phyloP scores from a whole-genome alignment of 1,140 invertebrate genomes.

The Acromyrmex heyeri region DNA sequence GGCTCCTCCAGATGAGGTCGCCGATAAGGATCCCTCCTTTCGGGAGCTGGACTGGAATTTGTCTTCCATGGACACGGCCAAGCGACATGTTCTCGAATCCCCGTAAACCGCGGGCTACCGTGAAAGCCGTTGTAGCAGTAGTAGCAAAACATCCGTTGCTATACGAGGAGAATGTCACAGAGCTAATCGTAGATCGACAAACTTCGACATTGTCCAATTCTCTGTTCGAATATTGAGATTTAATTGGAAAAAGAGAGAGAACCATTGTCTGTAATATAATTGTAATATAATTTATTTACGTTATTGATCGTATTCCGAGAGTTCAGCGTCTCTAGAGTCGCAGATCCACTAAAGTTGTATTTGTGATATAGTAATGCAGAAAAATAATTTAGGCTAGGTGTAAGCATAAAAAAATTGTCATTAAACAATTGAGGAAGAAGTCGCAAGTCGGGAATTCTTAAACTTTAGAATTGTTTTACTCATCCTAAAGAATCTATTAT shows the following conservation, averaged over 20 bases:
- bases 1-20: slow-evolving; percentile 68
- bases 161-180: background rate
- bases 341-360: background rate
- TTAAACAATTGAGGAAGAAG: background rate
- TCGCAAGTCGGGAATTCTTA: background rate
- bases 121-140: slow-evolving; percentile 19
- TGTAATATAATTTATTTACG: background rate
- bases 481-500: background rate
- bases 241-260: no score
- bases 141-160: background rate
- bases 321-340: background rate
- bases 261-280: background rate
- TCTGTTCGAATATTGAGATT: background rate
- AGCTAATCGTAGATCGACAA: background rate
- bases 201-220: background rate
- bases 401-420: background rate
- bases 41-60: slow-evolving; percentile 67
- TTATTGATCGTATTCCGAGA: background rate
- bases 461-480: background rate
- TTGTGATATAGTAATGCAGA: background rate
- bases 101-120: slow-evolving; percentile 10
- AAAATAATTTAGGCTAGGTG: background rate
- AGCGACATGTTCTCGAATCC: background rate
- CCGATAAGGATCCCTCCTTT: slow-evolving; percentile 76
- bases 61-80: slow-evolving; percentile 56